Evolutionary conservation across 2,797 vertebrate species (phyloP), one percentile per base, ranked within the genome.

Genomic region (Acipenser oxyrinchus): DNA sequence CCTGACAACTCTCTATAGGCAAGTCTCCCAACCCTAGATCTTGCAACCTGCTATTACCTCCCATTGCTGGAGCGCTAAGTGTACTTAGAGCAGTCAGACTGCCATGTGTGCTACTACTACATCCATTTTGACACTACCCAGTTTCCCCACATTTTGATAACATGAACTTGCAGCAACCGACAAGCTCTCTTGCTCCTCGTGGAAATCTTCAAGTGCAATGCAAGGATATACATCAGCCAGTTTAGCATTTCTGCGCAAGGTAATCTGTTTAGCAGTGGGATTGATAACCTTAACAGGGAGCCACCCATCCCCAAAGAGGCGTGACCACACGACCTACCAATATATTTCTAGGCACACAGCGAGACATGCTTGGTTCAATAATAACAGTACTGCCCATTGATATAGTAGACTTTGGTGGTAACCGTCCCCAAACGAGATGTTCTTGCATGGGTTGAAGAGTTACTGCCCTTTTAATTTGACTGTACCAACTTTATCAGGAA

Each of bases 391-490:
- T 74, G 65, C 66, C 12, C 65, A 62, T 60, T 0, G 70, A 72
- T 1, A 74, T 51, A 48, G n/a, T 57, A 4, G 6, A 0, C 9
- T 66, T 59, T 0, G 1, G 5, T n/a, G 74, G 70, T 1, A 77
- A 52, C 10, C n/a, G 57, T 10, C 70, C 72, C 72, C 66, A 75
- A 5, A 77, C 65, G 1, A 76, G 13, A 11, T 76, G 69, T 64
- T 78, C 76, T 37, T 6, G 62, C 10, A 51, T 8, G 7, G 71
- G 69, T 9, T 72, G n/a, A 2, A 72, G 6, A 2, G 63, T 73
- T 6, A 75, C 67, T 0, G 65, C 66, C 12, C 65, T 63, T 0
- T 60, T 7, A 73, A 49, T 49, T 73, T 77, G 6, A 72, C 71
- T 13, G 62, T 72, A 0, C 70, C 62, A 1, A 77, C 13, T 8